Conservation (phyloP, 2,797 vertebrate species). For the Phataginus tetradactyla region DNA sequence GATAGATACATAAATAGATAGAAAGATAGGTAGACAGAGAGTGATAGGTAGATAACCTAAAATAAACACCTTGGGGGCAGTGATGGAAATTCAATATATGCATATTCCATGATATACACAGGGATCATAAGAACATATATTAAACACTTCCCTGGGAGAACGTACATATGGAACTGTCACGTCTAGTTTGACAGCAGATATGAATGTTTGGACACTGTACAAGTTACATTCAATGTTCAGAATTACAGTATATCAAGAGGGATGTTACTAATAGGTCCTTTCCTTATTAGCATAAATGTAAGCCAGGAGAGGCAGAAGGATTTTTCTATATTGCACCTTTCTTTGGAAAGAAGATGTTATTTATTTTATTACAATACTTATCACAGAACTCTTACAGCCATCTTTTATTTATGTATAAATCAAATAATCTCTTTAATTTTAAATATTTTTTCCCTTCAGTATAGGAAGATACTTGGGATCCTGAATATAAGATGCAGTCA, state of each 20-base stretch:
- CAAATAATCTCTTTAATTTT: neutral
- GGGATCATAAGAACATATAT: slow-evolving; percentile 61
- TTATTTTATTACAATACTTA: neutral
- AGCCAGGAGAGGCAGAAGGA: neutral
- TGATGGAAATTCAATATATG: neutral
- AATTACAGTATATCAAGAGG: neutral
- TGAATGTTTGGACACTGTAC: neutral
- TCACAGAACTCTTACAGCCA: neutral
- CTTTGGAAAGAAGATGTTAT: neutral
- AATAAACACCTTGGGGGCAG: neutral
- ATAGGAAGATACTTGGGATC: neutral
- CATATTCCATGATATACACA: neutral
- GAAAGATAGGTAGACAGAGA: neutral
- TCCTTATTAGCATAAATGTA: neutral
- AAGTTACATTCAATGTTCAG: neutral
- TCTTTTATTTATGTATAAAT: neutral
- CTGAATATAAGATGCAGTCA: neutral
- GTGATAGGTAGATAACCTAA: neutral
- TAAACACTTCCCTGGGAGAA: slow-evolving; percentile 63
- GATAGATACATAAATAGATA: neutral
- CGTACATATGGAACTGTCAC: slow-evolving; percentile 29
- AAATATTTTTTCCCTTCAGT: neutral
- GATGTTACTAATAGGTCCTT: neutral
- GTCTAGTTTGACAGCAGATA: neutral
- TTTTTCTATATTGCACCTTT: neutral